Evolutionary conservation across 2,888 invertebrate species (phyloP).

Genomic region (Oscheius sp.): DNA sequence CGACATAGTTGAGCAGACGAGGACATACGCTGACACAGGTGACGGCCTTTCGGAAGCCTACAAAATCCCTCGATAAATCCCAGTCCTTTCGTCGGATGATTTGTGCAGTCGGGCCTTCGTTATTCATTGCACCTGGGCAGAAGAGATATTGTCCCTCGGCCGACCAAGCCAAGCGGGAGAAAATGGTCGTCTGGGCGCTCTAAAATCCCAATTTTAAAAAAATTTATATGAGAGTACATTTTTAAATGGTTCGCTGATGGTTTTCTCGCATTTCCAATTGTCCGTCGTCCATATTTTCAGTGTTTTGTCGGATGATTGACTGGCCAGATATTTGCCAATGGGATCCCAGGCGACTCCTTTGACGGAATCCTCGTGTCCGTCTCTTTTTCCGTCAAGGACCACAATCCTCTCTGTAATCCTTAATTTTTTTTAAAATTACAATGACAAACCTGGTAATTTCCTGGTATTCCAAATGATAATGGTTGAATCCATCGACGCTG

Average conservation of each 20-base stretch:
- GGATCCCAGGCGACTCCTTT: constrained; percentile 98
- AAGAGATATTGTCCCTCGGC: constrained; percentile 95
- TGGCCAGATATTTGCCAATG: constrained; percentile 93
- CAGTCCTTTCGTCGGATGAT: constrained; percentile 91
- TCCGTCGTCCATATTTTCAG: constrained; percentile 87
- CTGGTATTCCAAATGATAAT: constrained; percentile 97
- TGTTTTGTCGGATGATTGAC: constrained; percentile 78
- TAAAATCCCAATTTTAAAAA: constrained; percentile 37
- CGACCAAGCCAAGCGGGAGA: constrained; percentile 81
- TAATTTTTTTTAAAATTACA: not conserved
- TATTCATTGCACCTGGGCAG: constrained; percentile 98
- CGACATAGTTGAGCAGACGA: constrained; percentile 42
- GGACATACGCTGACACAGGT: constrained; percentile 34
- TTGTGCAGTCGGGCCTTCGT: constrained; percentile 87
- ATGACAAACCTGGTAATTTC: constrained; percentile 81
- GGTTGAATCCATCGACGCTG: constrained; percentile 95
- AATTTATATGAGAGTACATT: constrained; percentile 77
- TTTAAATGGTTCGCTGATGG: constrained; percentile 90
- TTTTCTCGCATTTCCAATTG: constrained; percentile 90
- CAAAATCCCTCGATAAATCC: constrained; percentile 94
- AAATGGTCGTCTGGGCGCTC: constrained; percentile 62
- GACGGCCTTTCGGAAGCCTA: constrained; percentile 87
- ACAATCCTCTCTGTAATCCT: constrained; percentile 77
- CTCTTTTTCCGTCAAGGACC: constrained; percentile 80
- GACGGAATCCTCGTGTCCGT: constrained; percentile 79